These are phyloP conservation scores for Tetheella fluctuosa DNA, from an alignment of 2,888 invertebrate genomes.

Conservation along the genomic window DNA sequence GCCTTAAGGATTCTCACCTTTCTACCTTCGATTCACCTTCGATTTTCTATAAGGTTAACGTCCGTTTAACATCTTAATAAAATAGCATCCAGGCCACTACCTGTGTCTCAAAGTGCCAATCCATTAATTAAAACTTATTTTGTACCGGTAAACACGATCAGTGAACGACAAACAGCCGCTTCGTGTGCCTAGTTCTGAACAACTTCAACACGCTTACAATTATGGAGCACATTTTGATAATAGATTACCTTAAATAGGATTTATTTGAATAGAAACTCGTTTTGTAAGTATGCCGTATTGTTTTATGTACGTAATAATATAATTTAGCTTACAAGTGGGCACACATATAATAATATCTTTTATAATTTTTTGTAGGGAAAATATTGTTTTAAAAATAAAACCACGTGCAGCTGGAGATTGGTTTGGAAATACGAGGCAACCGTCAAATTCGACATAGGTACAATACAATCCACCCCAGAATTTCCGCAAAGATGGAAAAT, in stretches of 20 bases:
- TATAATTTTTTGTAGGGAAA: too few relatives aligned
- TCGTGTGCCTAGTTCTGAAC: constrained; percentile 57
- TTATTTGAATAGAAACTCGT: constrained; percentile 38
- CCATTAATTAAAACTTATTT: constrained; percentile 84
- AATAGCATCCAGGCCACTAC: constrained; percentile 16
- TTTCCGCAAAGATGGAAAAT: constrained; percentile 75
- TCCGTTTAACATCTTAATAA: not conserved
- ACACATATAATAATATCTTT: too few relatives aligned
- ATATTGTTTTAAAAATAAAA: not conserved
- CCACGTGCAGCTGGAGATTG: not conserved
- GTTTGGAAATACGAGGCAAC: constrained; percentile 51
- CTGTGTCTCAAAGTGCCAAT: constrained; percentile 79
- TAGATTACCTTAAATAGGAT: constrained; percentile 57
- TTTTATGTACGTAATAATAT: not conserved
- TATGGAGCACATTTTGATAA: constrained; percentile 64
- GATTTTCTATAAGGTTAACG: not conserved
- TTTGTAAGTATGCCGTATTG: not conserved
- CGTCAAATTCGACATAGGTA: constrained; percentile 66
- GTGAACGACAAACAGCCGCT: constrained; percentile 62
- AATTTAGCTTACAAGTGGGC: not conserved
- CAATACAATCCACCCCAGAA: constrained; percentile 67
- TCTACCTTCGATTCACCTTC: too few relatives aligned
- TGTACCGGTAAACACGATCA: constrained; percentile 69
- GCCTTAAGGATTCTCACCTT: not conserved
- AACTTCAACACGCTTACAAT: constrained; percentile 65